Conservation (phyloP, 1,140 invertebrate genomes). For the Drosophila miranda region DNA sequence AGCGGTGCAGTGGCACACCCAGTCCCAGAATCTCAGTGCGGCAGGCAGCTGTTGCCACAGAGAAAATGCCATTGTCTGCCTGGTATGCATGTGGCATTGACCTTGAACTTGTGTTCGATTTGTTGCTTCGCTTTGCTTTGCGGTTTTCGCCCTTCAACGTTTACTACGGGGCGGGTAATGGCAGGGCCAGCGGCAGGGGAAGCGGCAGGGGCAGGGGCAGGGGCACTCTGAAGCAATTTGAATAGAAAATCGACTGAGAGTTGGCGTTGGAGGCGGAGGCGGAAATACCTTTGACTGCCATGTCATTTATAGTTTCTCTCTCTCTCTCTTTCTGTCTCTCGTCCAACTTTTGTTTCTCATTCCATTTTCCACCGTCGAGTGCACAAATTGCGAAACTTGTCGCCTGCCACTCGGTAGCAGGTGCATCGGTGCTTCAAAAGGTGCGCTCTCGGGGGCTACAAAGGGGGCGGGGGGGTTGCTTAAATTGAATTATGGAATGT, state of each 20-base stretch:
- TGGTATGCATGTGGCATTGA: slow-evolving; percentile 29
- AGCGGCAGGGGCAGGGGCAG: no score
- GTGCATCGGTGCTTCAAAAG: slow-evolving; percentile 31
- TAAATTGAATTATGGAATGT: slow-evolving; percentile 40
- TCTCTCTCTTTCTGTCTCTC: slow-evolving; percentile 1
- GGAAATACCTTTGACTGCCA: slow-evolving; percentile 49
- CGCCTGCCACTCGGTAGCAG: slow-evolving; percentile 24
- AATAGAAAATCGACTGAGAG: slow-evolving; percentile 37
- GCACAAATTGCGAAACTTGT: slow-evolving; percentile 35
- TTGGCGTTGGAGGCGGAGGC: slow-evolving; percentile 3
- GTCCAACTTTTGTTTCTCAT: slow-evolving; percentile 22
- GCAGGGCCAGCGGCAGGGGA: no score
- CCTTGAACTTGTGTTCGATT: slow-evolving; percentile 57
- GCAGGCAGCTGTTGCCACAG: slow-evolving; percentile 28
- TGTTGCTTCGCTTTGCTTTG: slow-evolving; percentile 27
- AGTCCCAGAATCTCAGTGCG: no score
- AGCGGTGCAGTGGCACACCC: no score
- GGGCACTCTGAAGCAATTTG: slow-evolving; percentile 19
- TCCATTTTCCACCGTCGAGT: slow-evolving; percentile 35
- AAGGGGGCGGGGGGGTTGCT: slow-evolving; percentile 19
- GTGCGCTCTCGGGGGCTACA: slow-evolving; percentile 15
- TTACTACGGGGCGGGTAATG: no score
- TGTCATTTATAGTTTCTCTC: slow-evolving; percentile 43
- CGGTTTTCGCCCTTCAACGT: slow-evolving; percentile 9
- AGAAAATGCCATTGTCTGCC: slow-evolving; percentile 36